Base-by-base conservation (phyloP, 2,797 vertebrate genomes). In the Mus caroli region DNA sequence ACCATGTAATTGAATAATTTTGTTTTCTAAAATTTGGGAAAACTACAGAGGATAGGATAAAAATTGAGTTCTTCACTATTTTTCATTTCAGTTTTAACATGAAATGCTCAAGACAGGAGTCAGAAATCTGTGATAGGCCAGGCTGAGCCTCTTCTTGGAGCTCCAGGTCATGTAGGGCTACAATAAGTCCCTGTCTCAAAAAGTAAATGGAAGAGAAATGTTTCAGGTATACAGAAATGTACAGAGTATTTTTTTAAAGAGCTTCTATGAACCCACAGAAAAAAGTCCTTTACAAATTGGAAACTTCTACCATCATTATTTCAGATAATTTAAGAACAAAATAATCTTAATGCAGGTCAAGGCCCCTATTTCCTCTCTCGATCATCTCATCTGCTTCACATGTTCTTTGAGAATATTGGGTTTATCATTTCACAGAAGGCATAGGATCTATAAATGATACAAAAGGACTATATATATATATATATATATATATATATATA, bases 241-340 rank as follows among this genome's bases (percentile, higher is more conserved):
- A 43, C 28, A 62, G 10, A 71, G 31, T 43, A 50, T 56, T 37
- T 88, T 90, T 71, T 52, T 28, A 86, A 88, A 78, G 54, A 71
- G 62, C 19, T 77, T 62, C 40, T n/a, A 60, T 40, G 37, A 2
- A 83, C 46, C 54, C 56, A 89, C 58, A 8, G 50, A 50, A 50
- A 92, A 95, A 50, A 62, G 15, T 22, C 14, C 78, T 76, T 46
- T 75, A 20, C 71, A 69, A 60, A 83, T 62, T 4, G 43, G 67
- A 37, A 60, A 52, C n/a, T 46, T 90, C 75, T 40, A 46, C 67
- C 8, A 7, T 88, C 34, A 88, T 90, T 96, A 43, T 34, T 92
- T 73, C 54, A 86, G 46, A 79, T 86, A 87, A 80, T 84, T 92
- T 94, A 75, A 84, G 94, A 93, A 28, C 6, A 56, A 80, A 94